These are phyloP conservation scores for Melanocharis versteri DNA, from an alignment of 2,113 vertebrate species.

Conservation along the genomic window DNA sequence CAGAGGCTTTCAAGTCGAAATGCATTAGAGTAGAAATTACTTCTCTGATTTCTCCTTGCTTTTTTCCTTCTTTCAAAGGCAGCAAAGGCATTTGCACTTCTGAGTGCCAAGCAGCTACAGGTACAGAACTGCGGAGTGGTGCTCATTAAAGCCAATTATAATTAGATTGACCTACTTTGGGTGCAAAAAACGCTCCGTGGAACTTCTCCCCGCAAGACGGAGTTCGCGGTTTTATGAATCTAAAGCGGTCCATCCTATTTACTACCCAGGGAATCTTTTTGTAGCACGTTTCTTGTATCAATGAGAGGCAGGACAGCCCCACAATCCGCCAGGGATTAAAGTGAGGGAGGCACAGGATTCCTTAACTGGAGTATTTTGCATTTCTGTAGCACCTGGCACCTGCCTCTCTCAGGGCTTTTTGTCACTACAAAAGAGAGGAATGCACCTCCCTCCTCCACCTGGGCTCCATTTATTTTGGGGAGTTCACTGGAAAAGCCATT, in stretches of 20 bases:
- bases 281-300: not conserved
- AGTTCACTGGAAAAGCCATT: not conserved
- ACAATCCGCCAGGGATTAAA: not conserved
- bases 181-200: not conserved
- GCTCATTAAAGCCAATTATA: constrained; percentile 47
- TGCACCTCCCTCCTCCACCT: not conserved
- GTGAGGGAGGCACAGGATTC: not conserved
- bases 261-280: not conserved
- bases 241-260: not conserved
- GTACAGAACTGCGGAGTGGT: not conserved
- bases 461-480: not conserved
- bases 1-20: not conserved
- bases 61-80: not conserved
- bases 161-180: constrained; percentile 42
- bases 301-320: not conserved
- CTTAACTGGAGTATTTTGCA: not conserved
- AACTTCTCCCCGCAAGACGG: not conserved
- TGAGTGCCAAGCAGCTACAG: constrained; percentile 34
- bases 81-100: constrained; percentile 11
- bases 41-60: constrained; percentile 5
- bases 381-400: not conserved
- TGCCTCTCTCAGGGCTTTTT: not conserved
- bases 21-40: not conserved
- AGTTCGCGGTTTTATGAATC: not conserved
- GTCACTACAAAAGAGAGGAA: not conserved